Conservation (phyloP, 2,888 invertebrate species). For the Caenorhabditis doughertyi region DNA sequence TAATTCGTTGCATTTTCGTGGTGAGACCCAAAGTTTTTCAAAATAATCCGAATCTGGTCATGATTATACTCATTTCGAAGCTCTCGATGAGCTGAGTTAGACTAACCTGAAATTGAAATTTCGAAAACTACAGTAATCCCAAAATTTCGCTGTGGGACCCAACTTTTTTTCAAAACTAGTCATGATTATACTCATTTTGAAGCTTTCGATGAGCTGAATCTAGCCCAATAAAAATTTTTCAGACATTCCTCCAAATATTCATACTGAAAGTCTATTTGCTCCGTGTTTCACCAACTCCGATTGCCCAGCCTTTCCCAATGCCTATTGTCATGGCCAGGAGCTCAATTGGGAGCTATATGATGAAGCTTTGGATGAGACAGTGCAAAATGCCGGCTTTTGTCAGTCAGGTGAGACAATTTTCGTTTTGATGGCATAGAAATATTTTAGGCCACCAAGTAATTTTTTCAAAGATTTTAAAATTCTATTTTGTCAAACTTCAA, state of each 20-base stretch:
- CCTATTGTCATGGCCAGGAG: neutral
- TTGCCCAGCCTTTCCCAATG: neutral
- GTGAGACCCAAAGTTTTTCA: too few species aligned
- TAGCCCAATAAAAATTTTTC: too few species aligned
- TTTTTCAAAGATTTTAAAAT: too few species aligned
- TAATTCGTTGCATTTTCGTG: too few species aligned
- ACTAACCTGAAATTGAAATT: too few species aligned
- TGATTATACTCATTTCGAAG: neutral
- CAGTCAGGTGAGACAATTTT: neutral
- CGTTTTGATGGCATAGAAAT: neutral
- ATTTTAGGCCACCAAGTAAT: too few species aligned
- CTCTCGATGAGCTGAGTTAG: neutral
- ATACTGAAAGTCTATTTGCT: neutral
- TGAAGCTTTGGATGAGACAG: neutral
- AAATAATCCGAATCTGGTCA: neutral
- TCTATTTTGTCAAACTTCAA: too few species aligned
- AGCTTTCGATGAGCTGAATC: too few species aligned
- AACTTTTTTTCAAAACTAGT: too few species aligned
- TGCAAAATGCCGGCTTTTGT: constrained; percentile 3
- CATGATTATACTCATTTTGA: too few species aligned
- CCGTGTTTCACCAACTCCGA: neutral
- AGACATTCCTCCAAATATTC: neutral
- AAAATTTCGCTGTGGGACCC: too few species aligned
- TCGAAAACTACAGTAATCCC: too few species aligned
- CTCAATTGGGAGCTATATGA: neutral